Base-by-base conservation (phyloP, 2,113 vertebrate genomes). In the Eudyptes chrysolophus region DNA sequence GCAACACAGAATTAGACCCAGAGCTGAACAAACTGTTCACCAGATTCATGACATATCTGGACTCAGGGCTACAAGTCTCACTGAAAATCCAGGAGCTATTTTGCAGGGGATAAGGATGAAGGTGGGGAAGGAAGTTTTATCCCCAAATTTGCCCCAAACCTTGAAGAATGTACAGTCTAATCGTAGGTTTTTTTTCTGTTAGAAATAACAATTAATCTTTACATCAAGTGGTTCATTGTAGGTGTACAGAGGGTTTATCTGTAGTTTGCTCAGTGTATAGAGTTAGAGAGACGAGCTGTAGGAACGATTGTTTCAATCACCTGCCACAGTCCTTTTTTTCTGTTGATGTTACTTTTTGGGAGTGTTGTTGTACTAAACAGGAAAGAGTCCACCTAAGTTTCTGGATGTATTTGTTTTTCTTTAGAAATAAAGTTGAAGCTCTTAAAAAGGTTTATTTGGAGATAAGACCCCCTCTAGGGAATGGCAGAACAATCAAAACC, bases 391-490 rank as follows among this genome's bases (percentile, higher is more conserved):
- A 22, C 6, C 22, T 65, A 58, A 72, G 10, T 58, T 57, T 93
- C 54, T 93, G 61, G 15, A 75, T 71, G 34, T 70, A 40, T 84
- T 90, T 96, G 90, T 65, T 93, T 96, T 95, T 85, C 74, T 96
- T 94, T 44, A 89, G 62, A 91, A 94, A 72, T 58, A 70, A 70
- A 46, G 16, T 38, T 74, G 58, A 84, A 77, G n/a, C 42, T 92
- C 74, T 95, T 92, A 88, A 82, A 94, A 91, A 90, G 0, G 13
- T 87, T 93, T 88, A 49, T 91, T 94, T 94, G 61, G 20, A 94
- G 87, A 97, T 94, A 97, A 95, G 70, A 64, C 26, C 3, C 4
- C 34, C 92, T 90, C 84, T 66, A 77, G 87, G 87, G 93, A 97
- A 92, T 51, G 19, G 46, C 27, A 89, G 70, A 96, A 95, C 95